A percentile compares a stretch with the other conserved stretches of the same genome.
Conservation (phyloP, 2,888 invertebrate genomes). For the Lasioglossum vierecki region DNA sequence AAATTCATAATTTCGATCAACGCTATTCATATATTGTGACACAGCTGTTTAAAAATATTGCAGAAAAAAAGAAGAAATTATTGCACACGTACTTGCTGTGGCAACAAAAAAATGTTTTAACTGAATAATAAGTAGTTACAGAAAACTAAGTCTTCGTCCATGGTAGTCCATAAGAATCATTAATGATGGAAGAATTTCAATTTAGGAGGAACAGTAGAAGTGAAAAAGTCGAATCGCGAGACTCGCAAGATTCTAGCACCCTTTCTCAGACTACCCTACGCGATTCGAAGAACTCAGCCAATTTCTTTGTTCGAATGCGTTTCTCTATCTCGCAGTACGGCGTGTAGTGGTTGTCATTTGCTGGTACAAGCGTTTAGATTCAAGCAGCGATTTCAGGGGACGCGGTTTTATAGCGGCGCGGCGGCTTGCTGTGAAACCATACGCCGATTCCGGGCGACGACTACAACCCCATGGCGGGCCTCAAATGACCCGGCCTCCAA, state of each 20-base stretch:
- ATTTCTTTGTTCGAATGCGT: slow-evolving; percentile 15
- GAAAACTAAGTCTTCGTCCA: too few relatives aligned
- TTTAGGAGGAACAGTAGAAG: too few relatives aligned
- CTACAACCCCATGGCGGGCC: slow-evolving; percentile 63
- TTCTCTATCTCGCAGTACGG: not conserved
- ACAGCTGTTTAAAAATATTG: too few relatives aligned
- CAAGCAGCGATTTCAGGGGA: slow-evolving; percentile 56
- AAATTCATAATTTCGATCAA: not conserved
- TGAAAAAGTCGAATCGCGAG: too few relatives aligned
- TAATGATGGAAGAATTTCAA: too few relatives aligned
- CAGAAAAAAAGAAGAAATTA: too few relatives aligned
- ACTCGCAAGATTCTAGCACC: not conserved
- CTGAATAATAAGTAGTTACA: too few relatives aligned
- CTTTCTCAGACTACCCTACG: not conserved
- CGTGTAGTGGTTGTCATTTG: slow-evolving; percentile 60
- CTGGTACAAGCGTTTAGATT: slow-evolving; percentile 64
- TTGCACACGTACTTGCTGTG: too few relatives aligned
- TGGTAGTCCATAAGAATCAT: too few relatives aligned
- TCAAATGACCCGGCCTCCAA: slow-evolving; percentile 56
- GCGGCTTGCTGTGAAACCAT: slow-evolving; percentile 71
- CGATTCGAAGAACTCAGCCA: not conserved
- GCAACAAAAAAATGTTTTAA: too few relatives aligned
- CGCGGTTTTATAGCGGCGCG: slow-evolving; percentile 61
- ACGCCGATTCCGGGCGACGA: slow-evolving; percentile 62
- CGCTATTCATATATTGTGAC: not conserved